phyloP scores from a whole-genome alignment of 2,113 vertebrate genomes.

The Larimichthys crocea region DNA sequence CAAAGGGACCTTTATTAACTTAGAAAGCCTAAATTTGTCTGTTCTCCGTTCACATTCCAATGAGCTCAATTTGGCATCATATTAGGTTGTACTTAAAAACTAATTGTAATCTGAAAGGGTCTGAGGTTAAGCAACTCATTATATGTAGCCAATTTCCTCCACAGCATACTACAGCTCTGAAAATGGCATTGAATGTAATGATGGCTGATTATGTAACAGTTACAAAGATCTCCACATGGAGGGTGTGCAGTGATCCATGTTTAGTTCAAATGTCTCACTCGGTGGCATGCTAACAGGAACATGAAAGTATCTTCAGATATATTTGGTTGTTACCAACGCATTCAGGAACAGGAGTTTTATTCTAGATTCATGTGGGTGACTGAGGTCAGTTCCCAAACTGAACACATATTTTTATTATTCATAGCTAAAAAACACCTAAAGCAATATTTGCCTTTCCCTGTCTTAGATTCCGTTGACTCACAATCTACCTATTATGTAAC shows the following conservation, averaged over 20 bases:
- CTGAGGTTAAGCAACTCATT: constrained; percentile 11
- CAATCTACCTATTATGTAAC: constrained; percentile 12
- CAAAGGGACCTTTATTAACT: not conserved
- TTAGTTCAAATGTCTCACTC: constrained; percentile 22
- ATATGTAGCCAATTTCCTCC: not conserved
- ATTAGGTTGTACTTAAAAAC: not conserved
- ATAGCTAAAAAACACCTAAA: constrained; percentile 27
- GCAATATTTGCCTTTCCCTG: constrained; percentile 11
- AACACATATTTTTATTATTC: constrained; percentile 23
- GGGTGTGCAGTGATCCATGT: constrained; percentile 11
- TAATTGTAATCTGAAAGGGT: not conserved
- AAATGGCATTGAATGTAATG: not conserved
- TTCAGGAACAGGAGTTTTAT: constrained; percentile 16
- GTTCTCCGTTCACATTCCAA: not conserved
- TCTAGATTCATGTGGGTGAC: not conserved
- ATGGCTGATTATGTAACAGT: constrained; percentile 20
- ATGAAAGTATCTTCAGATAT: constrained; percentile 10
- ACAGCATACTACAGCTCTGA: not conserved
- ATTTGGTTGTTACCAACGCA: not conserved
- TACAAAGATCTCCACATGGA: not conserved
- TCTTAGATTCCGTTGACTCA: constrained; percentile 27
- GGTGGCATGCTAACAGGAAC: constrained; percentile 2
- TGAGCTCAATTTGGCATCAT: not conserved
- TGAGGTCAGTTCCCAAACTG: constrained; percentile 19
- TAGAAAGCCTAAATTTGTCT: not conserved